Conservation (phyloP, 2,113 vertebrate species). For the Edolisoma coerulescens region DNA sequence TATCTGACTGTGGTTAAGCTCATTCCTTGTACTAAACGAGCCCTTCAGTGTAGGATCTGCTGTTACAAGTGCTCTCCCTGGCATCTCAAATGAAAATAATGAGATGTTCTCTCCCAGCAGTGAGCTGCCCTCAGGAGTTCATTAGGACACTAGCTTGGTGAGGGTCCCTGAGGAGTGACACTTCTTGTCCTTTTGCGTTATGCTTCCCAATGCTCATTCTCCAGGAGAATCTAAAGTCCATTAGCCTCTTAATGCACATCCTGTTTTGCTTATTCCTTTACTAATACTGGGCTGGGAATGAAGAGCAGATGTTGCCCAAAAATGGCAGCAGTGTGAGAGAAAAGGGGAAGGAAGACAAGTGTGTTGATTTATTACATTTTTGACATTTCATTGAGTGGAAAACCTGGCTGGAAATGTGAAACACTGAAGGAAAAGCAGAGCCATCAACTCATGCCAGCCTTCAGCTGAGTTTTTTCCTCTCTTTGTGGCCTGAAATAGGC, state of each 20-base stretch:
- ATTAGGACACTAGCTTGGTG: neutral
- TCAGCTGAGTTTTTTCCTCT: neutral
- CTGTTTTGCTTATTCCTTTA: conserved; percentile 25
- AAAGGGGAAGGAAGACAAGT: neutral
- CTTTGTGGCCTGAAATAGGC: neutral
- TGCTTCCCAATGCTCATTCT: neutral
- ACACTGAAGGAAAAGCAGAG: neutral
- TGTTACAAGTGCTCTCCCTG: neutral
- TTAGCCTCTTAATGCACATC: conserved; percentile 4
- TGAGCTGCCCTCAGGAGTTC: neutral
- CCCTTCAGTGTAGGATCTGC: neutral
- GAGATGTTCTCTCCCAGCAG: neutral
- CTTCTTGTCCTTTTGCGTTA: neutral
- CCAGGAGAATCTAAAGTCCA: neutral
- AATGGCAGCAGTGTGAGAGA: neutral
- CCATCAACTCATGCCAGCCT: neutral
- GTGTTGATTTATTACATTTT: neutral
- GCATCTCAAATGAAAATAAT: conserved; percentile 6
- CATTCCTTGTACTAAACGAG: neutral
- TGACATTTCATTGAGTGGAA: neutral
- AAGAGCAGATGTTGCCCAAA: conserved; percentile 16
- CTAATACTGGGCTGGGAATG: neutral
- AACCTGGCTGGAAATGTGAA: neutral
- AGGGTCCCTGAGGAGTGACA: neutral
- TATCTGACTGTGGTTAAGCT: neutral